Evolutionary conservation across 2,888 invertebrate species (phyloP).

Genomic region (Drosophila picticornis): DNA sequence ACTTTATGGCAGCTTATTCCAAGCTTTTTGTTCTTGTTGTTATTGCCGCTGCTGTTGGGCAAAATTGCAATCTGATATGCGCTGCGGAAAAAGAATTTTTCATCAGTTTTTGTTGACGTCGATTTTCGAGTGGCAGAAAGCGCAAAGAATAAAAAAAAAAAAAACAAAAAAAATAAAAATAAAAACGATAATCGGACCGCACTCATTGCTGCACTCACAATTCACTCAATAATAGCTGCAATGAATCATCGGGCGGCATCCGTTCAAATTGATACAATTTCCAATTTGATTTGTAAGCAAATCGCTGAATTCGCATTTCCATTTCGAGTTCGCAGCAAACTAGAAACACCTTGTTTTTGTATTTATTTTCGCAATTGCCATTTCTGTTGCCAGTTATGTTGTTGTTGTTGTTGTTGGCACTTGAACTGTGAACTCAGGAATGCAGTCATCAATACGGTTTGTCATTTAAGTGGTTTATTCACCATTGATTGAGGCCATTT

Average conservation of each 20-base stretch:
- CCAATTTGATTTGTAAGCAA: conserved; percentile 29
- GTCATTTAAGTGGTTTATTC: conserved; percentile 18
- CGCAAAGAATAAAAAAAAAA: background rate
- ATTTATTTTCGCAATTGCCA: background rate
- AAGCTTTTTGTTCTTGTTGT: conserved; percentile 3
- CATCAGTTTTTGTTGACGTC: conserved; percentile 30
- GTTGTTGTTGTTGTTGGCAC: conserved; percentile 4
- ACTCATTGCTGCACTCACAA: conserved; percentile 12
- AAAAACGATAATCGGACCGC: background rate
- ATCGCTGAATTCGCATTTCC: conserved; percentile 11
- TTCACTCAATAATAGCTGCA: conserved; percentile 25
- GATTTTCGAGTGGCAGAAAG: conserved; percentile 16
- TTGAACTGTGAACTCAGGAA: conserved; percentile 7
- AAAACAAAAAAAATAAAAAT: background rate
- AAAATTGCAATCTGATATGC: conserved; percentile 63
- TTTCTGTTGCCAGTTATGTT: background rate
- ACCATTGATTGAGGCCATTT: conserved; percentile 12
- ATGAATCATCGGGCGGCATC: conserved; percentile 22
- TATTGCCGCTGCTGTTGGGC: conserved; percentile 17
- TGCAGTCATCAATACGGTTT: conserved; percentile 10
- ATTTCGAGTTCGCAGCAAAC: conserved; percentile 6
- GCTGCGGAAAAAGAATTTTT: conserved; percentile 36
- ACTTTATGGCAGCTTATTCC: conserved; percentile 36
- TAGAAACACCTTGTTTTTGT: conserved; percentile 2
- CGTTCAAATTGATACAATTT: conserved; percentile 22